Conservation (phyloP, 2,797 vertebrate species). For the Smutsia temminckii region DNA sequence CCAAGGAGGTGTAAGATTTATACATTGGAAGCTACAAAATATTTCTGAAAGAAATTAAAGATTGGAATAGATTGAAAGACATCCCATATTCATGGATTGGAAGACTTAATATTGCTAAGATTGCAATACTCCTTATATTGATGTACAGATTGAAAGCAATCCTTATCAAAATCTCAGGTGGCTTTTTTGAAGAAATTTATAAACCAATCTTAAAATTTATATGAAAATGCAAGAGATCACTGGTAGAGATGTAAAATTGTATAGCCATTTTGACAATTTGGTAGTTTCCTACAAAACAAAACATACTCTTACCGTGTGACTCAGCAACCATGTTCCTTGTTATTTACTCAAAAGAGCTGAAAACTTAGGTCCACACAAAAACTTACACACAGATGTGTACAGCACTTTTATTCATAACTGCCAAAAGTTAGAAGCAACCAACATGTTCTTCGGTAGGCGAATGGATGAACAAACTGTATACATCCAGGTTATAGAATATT, state of each 20-base stretch:
- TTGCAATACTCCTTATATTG: not conserved
- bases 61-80: not conserved
- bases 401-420: not conserved
- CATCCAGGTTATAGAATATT: not conserved
- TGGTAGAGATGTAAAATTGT: not conserved
- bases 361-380: not conserved
- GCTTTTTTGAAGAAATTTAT: not conserved
- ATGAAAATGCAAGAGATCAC: not conserved
- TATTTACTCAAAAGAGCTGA: not conserved
- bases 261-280: not conserved
- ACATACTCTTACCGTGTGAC: not conserved
- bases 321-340: not conserved
- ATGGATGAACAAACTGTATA: not conserved
- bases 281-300: conserved; percentile 2
- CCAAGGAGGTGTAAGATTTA: not conserved
- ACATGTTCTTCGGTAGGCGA: not conserved
- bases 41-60: conserved; percentile 44
- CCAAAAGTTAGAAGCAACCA: not conserved
- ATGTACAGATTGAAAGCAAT: not conserved
- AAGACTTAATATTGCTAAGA: not conserved
- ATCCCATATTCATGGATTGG: conserved; percentile 8
- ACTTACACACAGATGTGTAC: not conserved
- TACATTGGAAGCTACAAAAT: not conserved
- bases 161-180: not conserved
- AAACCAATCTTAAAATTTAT: conserved; percentile 2